Evolutionary conservation across 2,797 vertebrate species (phyloP).

Genomic region (Mormyrops attenuatus): DNA sequence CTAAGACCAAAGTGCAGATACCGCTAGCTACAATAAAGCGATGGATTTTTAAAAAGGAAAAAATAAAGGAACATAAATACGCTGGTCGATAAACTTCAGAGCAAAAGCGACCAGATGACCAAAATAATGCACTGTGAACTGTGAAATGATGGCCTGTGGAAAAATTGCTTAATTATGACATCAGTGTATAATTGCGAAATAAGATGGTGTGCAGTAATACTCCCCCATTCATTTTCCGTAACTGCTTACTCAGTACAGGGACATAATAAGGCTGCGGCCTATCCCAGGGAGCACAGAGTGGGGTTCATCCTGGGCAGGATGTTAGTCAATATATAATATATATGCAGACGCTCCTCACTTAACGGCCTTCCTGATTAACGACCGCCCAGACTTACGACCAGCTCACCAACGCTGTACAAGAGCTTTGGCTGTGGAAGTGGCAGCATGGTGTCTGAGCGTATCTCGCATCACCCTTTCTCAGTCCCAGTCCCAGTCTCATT

Average conservation of each 20-base stretch:
- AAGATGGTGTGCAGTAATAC: neutral
- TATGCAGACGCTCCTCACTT: neutral
- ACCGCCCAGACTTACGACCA: neutral
- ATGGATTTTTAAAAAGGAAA: neutral
- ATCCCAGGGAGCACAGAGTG: neutral
- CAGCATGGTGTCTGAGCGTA: neutral
- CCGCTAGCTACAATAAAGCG: neutral
- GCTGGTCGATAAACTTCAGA: slow-evolving; percentile 4
- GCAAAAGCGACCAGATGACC: neutral
- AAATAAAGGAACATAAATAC: neutral
- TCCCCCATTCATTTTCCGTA: neutral
- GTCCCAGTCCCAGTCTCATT: neutral
- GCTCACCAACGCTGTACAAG: neutral
- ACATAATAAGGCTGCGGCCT: neutral
- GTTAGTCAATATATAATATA: neutral
- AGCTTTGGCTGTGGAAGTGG: neutral
- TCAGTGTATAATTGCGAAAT: neutral
- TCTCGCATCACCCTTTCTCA: neutral
- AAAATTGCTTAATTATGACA: slow-evolving; percentile 6
- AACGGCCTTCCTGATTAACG: neutral
- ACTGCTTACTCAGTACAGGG: neutral
- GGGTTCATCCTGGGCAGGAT: neutral
- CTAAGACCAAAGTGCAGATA: neutral
- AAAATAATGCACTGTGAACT: neutral
- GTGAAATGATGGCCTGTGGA: neutral